Conservation (phyloP, 2,888 invertebrate genomes). For the Cylindroiulus punctatus region DNA sequence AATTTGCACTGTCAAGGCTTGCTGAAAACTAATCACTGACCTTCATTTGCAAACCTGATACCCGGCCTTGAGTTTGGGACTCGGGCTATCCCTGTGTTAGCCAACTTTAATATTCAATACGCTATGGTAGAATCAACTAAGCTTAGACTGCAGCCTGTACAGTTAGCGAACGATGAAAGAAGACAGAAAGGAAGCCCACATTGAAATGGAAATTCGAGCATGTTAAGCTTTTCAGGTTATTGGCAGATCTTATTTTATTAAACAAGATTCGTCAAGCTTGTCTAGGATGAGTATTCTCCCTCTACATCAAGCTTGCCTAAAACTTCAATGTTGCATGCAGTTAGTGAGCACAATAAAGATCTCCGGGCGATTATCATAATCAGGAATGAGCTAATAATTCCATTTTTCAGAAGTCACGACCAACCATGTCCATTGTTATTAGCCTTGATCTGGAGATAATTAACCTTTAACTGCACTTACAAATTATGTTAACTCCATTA, state of each 20-base stretch:
- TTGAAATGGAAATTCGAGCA: background rate
- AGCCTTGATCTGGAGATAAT: conserved; percentile 28
- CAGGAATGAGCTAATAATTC: background rate
- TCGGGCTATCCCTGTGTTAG: background rate
- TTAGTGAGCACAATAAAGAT: background rate
- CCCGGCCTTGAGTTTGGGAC: background rate
- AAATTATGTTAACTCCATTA: background rate
- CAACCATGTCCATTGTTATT: background rate
- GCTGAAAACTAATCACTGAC: background rate
- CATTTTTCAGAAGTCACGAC: background rate
- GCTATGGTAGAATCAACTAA: background rate
- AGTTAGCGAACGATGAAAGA: background rate
- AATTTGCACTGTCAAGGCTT: background rate
- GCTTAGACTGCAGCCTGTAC: too few relatives aligned
- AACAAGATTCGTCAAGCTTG: background rate
- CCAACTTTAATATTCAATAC: too few relatives aligned
- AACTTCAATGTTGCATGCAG: background rate
- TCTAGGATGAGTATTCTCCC: too few relatives aligned
- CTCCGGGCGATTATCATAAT: background rate
- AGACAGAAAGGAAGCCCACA: background rate
- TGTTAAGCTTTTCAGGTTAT: background rate
- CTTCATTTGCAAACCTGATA: background rate
- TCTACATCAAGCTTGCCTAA: too few relatives aligned
- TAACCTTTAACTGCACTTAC: background rate
- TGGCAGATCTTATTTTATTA: background rate